Percentiles rank a stretch among this genome's conserved stretches.
Conservation (phyloP, 1,140 invertebrate species). For the Drosophila pruinosa region DNA sequence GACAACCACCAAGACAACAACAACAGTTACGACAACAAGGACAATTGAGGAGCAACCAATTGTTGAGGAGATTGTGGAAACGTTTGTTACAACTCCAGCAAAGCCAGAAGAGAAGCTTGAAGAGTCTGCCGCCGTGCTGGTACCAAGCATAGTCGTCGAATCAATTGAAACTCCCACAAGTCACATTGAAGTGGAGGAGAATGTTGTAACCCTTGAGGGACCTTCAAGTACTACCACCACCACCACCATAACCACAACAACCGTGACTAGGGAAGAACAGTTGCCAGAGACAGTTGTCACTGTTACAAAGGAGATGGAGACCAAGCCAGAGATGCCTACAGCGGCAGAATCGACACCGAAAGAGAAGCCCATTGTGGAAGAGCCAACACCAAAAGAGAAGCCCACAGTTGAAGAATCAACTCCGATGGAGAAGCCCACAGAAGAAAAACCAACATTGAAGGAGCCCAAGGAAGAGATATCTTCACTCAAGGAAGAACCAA, state of each 20-base stretch:
- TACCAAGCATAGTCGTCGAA: constrained; percentile 4
- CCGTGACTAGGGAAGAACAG: constrained; percentile 26
- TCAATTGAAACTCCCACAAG: not conserved
- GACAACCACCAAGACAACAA: constrained; percentile 43
- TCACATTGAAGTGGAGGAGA: constrained; percentile 34
- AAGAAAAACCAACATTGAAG: not conserved
- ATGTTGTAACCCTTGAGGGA: constrained; percentile 44
- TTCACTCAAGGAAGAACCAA: not conserved
- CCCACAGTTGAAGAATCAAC: not conserved
- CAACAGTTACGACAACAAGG: constrained; percentile 12
- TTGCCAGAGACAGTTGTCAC: constrained; percentile 21
- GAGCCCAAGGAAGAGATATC: not conserved
- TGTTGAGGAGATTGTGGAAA: constrained; percentile 19
- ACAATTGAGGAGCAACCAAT: constrained; percentile 10
- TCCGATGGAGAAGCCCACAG: not conserved
- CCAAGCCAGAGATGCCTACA: not conserved
- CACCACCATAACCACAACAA: constrained; percentile 39
- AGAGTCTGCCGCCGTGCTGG: constrained; percentile 15
- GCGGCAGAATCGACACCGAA: not conserved
- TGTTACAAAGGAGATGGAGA: constrained; percentile 7
- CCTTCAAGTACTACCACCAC: constrained; percentile 54
- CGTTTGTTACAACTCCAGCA: not conserved
- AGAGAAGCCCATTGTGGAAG: not conserved
- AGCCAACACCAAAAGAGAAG: not conserved
- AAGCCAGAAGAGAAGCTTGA: constrained; percentile 2